Base-by-base conservation (phyloP, 2,113 vertebrate genomes). In the Neotoma lepida region DNA sequence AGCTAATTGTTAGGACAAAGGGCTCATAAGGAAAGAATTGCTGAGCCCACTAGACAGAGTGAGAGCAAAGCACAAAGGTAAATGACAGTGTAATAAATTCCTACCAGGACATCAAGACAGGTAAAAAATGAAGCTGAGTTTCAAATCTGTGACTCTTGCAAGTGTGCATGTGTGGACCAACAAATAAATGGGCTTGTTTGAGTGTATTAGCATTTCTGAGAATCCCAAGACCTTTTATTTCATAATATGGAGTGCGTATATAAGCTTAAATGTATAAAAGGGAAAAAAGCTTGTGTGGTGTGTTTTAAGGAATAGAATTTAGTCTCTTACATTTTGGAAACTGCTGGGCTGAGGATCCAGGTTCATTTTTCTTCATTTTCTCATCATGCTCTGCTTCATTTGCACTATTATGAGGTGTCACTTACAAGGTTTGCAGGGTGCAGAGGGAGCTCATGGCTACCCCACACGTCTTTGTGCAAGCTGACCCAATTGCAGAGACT, bases 331-430 rank as follows among this genome's bases (percentile, higher is more conserved):
- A 73, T 98, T 93, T 70, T 78, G 56, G 86, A 90, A 97, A 95
- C 90, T 96, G 96, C 97, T 98, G 96, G 97, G 97, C 96, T 94
- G 95, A 96, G 97, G 96, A 84, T 97, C 94, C 86, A 93, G 97
- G 97, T 98, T 96, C 98, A 98, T 98, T 98, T 95, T 97, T 98
- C 98, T 98, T 98, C 98, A 97, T 98, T 98, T 98, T 98, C 97
- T 97, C 96, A 24, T 97, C 97, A 96, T 89, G 97, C 97, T 92
- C 97, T 95, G 98, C 98, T 98, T 98, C 98, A 98, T 98, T 98
- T 98, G 96, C 98, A 97, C 96, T 84, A 97, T 98, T 96, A 97
- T 97, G 96, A 95, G 71, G 97, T 98, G 98, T 98, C 98, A 98
- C 98, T 98, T 98, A 96, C 97, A 97, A 98, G 98, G 96, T 97